A percentile compares a stretch with the other conserved stretches of the same genome.
These are phyloP conservation scores for Oceanites oceanicus DNA, from an alignment of 2,113 vertebrate genomes.

Conservation along the genomic window DNA sequence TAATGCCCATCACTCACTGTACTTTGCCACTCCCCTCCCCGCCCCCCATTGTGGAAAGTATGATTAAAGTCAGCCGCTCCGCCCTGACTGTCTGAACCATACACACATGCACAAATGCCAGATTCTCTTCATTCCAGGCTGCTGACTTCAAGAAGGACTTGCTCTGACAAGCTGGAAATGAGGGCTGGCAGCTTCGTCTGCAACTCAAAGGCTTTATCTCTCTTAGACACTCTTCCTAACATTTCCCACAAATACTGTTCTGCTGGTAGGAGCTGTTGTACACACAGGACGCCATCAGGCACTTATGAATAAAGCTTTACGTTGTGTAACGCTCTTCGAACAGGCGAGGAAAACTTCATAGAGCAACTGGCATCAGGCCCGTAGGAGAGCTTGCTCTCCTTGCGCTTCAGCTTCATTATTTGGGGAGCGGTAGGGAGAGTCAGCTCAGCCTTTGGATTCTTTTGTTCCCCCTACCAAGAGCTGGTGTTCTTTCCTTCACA, in stretches of 20 bases:
- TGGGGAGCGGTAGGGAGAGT: background rate
- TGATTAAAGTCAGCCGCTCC: conserved; percentile 33
- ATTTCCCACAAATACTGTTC: conserved; percentile 14
- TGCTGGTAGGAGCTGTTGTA: conserved; percentile 38
- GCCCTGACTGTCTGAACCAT: conserved; percentile 15
- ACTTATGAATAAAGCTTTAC: background rate
- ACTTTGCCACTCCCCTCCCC: background rate
- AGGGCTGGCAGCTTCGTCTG: conserved; percentile 29
- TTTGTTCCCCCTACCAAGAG: background rate
- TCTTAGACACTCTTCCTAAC: conserved; percentile 15
- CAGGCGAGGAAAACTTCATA: background rate
- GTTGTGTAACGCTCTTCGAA: conserved; percentile 32
- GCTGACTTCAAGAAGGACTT: conserved; percentile 64
- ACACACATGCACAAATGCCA: conserved; percentile 41
- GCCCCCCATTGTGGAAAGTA: background rate
- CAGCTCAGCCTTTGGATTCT: background rate
- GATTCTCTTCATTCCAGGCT: conserved; percentile 69
- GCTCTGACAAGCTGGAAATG: conserved; percentile 65
- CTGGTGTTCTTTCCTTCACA: background rate
- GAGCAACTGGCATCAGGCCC: background rate
- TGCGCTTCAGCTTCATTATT: conserved; percentile 31
- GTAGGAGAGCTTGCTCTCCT: conserved; percentile 29
- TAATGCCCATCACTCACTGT: background rate
- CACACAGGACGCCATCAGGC: background rate
- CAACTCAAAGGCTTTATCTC: conserved; percentile 52